Evolutionary conservation across 2,113 vertebrate genomes (phyloP), one percentile per base, ranked within the genome.

Genomic region (Desmodus rotundus): DNA sequence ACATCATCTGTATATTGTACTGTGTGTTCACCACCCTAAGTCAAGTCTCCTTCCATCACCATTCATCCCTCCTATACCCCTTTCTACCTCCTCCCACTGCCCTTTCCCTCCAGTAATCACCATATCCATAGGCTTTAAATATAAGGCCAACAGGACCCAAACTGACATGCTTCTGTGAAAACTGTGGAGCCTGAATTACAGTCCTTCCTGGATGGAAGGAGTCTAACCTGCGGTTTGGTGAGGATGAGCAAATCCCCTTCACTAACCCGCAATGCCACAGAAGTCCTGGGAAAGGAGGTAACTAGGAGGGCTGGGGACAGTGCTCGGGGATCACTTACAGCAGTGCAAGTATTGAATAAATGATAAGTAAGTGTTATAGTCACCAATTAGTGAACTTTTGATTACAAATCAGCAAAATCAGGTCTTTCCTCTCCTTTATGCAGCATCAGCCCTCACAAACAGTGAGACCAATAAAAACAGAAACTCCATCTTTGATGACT

Each of bases 191-290:
- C 72, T 73, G 24, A 90, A 68, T 73, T 77, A 22, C 26, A 28
- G 91, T 85, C 45, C 22, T 68, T 87, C 45, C 89, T 72, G 50
- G 43, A 50, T 58, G 28, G 54, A 85, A 89, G 38, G 16, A 81
- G 70, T 87, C 78, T 56, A 94, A 38, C 70, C 68, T 91, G 28
- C 84, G 83, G 41, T 81, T 90, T 93, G 63, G n/a, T 19, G 54
- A 36, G 70, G 76, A 92, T 87, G 92, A 92, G 80, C 45, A 95
- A 93, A 93, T 81, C 22, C 72, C 22, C 28, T 93, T 92, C 76
- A 38, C 10, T 72, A 81, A 36, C 5, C 28, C 67, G 31, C 58
- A 41, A 36, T 43, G 65, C 45, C 70, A 82, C 68, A 87, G 70
- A 89, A 95, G 93, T 61, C 65, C 61, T 81, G 70, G 63, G 67